phyloP scores from a whole-genome alignment of 2,888 invertebrate species.

The Hyposoter dolosus region DNA sequence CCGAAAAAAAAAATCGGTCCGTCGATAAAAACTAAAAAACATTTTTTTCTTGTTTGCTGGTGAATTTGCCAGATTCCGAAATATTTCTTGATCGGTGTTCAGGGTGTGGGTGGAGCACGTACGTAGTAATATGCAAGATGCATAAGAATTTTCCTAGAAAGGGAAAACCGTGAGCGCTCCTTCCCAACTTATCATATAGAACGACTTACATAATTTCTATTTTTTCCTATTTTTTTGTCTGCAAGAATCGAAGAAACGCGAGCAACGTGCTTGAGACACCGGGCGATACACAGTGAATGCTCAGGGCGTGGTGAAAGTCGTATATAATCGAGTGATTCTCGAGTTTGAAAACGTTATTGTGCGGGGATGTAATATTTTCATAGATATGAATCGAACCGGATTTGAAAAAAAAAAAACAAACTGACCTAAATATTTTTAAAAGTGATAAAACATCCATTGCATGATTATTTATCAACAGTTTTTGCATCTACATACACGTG shows the following conservation, averaged over 20 bases:
- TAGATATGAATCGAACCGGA: not conserved
- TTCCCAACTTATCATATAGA: conserved; percentile 56
- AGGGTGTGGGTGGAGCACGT: not conserved
- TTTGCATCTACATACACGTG: not conserved
- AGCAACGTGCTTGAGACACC: conserved; percentile 24
- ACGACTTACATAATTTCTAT: conserved; percentile 59
- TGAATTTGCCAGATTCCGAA: not conserved
- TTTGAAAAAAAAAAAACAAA: not conserved
- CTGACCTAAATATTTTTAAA: not conserved
- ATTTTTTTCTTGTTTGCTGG: not conserved
- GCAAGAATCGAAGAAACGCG: conserved; percentile 59
- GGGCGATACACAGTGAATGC: conserved; percentile 30
- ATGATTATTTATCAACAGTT: not conserved
- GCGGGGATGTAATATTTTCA: conserved; percentile 1
- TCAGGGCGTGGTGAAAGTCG: conserved; percentile 59
- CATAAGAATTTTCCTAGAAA: conserved; percentile 2
- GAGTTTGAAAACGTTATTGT: conserved; percentile 38
- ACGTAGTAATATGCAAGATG: not conserved
- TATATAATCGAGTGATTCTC: conserved; percentile 34
- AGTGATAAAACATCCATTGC: not conserved
- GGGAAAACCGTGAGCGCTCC: conserved; percentile 19
- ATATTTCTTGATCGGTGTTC: not conserved
- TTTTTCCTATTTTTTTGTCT: conserved; percentile 35
- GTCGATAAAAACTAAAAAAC: not conserved
- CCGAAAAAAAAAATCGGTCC: not conserved